Base-by-base conservation (phyloP, 2,888 invertebrate species). In the Cosmopolites sordidus region DNA sequence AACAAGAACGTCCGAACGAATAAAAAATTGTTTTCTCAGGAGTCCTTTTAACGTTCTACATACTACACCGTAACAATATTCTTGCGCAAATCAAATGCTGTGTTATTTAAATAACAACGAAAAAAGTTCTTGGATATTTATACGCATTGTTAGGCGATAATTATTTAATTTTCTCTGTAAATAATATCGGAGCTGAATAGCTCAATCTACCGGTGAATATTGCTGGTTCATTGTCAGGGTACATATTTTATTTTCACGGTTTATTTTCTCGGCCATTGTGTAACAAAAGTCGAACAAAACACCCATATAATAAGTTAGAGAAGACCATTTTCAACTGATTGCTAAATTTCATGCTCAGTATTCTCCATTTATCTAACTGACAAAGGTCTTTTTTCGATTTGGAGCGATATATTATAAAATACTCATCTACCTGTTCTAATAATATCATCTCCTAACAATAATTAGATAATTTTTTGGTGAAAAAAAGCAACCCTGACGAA, bases 281-380 rank as follows among this genome's bases (percentile, higher is more conserved):
- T 40, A 58, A 46, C 48, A 46, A 61, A 59, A 65, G 63, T 63
- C 59, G 50, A 64, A 66, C 64, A 66, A 66, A 64, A 66, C 62
- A 60, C 60, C 64, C 58, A 60, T 59, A 62, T 67, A 68, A 68
- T 68, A 64, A 66, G 63, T 61, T 64, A 59, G 58, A 52, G 51
- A 60, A 60, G 64, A 66, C 69, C 66, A 68, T 68, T 69, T 67
- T 66, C 64, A 54, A 59, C 54, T 63, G 64, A 66, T 67, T 62
- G 66, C 61, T 60, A 60, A 63, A 69, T 69, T 69, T 69, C 69
- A 69, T 66, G 69, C 60, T 22, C 55, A 63, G 61, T 67, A 66
- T 69, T 68, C 62, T 67, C 61, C 66, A 64, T 68, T 67, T 68
- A 67, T 67, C 67, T 66, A 68, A 66, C 66, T 66, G 66, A 69